These are phyloP conservation scores for Pipistrellus nathusii DNA, from an alignment of 2,797 vertebrate species.

Conservation along the genomic window DNA sequence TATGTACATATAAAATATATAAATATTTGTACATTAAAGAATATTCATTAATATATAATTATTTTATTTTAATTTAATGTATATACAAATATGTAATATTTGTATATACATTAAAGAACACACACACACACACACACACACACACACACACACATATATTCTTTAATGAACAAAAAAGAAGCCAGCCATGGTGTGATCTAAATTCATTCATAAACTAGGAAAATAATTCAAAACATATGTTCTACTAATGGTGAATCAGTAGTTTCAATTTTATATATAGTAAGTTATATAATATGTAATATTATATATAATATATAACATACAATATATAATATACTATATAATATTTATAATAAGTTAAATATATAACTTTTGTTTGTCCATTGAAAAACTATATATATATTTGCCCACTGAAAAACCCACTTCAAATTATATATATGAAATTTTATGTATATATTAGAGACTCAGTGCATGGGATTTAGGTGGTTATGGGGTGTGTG, in stretches of 20 bases:
- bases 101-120: not conserved
- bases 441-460: not conserved
- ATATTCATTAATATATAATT: too few relatives aligned
- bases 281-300: too few relatives aligned
- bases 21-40: too few relatives aligned
- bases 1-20: not conserved
- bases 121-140: too few relatives aligned
- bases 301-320: too few relatives aligned
- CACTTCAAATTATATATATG: not conserved
- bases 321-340: too few relatives aligned
- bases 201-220: not conserved
- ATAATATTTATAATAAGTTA: too few relatives aligned
- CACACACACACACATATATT: not conserved
- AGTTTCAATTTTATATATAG: not conserved
- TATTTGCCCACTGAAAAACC: not conserved
- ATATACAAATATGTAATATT: not conserved
- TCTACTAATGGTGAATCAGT: not conserved
- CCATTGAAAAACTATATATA: too few relatives aligned
- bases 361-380: too few relatives aligned
- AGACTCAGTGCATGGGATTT: too few relatives aligned
- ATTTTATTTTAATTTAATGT: too few relatives aligned
- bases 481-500: too few relatives aligned
- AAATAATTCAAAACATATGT: slow-evolving; percentile 25
- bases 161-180: not conserved
- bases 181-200: not conserved